Conservation (phyloP, 2,888 invertebrate species). For the Oligia strigilis region DNA sequence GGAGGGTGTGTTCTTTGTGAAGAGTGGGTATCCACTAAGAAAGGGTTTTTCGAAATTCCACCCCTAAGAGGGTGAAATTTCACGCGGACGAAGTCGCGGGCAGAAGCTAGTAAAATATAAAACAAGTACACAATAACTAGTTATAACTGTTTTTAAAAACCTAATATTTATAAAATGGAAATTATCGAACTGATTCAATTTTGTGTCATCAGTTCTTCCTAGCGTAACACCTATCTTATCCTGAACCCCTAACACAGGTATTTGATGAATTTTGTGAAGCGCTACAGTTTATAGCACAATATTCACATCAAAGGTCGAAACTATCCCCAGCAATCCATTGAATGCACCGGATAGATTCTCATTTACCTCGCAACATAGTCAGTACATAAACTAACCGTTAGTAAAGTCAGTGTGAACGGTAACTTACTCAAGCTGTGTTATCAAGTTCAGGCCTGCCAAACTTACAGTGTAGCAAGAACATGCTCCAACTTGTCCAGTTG, state of each 20-base stretch:
- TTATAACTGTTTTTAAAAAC: too few species aligned
- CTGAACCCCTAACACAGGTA: background rate
- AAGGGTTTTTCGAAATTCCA: too few species aligned
- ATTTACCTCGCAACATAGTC: background rate
- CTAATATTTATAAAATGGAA: too few species aligned
- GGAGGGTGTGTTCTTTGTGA: too few species aligned
- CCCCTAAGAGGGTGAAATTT: too few species aligned
- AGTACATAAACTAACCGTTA: conserved; percentile 19
- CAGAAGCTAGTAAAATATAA: too few species aligned
- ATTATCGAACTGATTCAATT: too few species aligned
- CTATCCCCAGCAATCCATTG: background rate
- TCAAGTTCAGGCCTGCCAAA: conserved; percentile 49
- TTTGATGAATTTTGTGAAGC: background rate
- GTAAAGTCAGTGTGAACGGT: conserved; percentile 23
- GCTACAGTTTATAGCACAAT: background rate
- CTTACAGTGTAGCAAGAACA: conserved; percentile 41
- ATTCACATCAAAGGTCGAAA: background rate
- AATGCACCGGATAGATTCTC: conserved; percentile 13
- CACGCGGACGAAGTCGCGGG: too few species aligned
- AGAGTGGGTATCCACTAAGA: too few species aligned
- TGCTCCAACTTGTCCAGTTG: conserved; percentile 55
- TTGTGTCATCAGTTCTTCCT: background rate
- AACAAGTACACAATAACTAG: too few species aligned
- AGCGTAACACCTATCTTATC: background rate
- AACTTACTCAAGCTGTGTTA: conserved; percentile 45